A percentile compares a stretch with the other conserved stretches of the same genome.
These are phyloP conservation scores for Malurus alboscapulatus DNA, from an alignment of 2,113 vertebrate genomes.

Conservation along the genomic window DNA sequence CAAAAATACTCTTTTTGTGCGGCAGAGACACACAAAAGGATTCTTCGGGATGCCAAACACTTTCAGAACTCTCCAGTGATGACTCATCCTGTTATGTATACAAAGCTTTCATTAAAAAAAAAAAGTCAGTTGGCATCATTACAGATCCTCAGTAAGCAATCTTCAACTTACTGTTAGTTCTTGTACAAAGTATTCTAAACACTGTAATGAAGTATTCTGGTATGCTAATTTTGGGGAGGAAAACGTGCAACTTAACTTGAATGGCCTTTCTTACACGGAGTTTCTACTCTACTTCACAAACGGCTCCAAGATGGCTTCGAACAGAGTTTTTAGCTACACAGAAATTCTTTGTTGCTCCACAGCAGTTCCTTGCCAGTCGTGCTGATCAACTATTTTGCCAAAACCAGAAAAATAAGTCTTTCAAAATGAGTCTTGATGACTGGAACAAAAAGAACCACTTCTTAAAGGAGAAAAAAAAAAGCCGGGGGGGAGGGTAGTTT, in stretches of 20 bases:
- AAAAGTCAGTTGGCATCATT: slow-evolving; percentile 40
- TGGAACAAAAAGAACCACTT: slow-evolving; percentile 1
- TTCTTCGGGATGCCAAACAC: slow-evolving; percentile 49
- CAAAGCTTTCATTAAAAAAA: slow-evolving; percentile 54
- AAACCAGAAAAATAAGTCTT: slow-evolving; percentile 36
- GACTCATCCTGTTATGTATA: slow-evolving; percentile 63
- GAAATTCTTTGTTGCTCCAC: slow-evolving; percentile 52
- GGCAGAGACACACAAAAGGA: slow-evolving; percentile 22
- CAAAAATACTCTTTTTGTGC: slow-evolving; percentile 35
- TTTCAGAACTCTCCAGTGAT: slow-evolving; percentile 50
- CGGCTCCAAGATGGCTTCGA: slow-evolving; percentile 24
- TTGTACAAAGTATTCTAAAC: slow-evolving; percentile 44
- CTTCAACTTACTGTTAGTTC: slow-evolving; percentile 43
- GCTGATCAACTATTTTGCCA: slow-evolving; percentile 39
- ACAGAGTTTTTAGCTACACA: slow-evolving; percentile 17
- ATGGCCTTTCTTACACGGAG: slow-evolving; percentile 14
- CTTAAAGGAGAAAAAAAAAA: not conserved
- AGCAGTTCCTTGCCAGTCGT: slow-evolving; percentile 2
- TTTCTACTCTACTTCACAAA: slow-evolving; percentile 29
- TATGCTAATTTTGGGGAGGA: slow-evolving; percentile 33
- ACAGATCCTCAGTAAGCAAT: slow-evolving; percentile 48
- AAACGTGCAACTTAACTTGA: slow-evolving; percentile 38
- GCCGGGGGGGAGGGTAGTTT: fast-evolving
- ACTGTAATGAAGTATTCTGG: slow-evolving; percentile 16
- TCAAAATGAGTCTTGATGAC: slow-evolving; percentile 18